Evolutionary conservation across 2,888 invertebrate genomes (phyloP), one percentile per base, ranked within the genome.

Genomic region (Hololepta plana): DNA sequence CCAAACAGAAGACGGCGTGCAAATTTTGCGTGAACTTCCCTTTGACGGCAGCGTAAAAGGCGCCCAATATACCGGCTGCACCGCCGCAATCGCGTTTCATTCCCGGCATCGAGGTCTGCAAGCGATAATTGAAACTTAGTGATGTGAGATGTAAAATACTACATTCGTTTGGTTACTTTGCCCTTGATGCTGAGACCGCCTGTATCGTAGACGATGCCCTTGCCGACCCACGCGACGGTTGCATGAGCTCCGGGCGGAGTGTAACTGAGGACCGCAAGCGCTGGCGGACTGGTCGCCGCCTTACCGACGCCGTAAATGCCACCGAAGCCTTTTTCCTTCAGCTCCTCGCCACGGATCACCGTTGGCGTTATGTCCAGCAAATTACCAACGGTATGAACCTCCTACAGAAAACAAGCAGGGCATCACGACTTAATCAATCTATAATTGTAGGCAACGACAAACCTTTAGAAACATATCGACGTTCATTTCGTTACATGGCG

Each of bases 11-110:
- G 4, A 90, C 67, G 2, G 82, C 85, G 58, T 90, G 85, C 27
- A 91, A 57, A 47, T 76, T 77, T 46, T 84, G 64, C 21, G 60
- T 64, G 44, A 87, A 88, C 9, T 67, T 68, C 29, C 72, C 62
- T 37, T 67, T 67, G 3, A 85, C 84, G 12, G 79, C 70, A 0
- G 73, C 65, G 33, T 70, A 67, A 55, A 88, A 90, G 1, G 88
- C 85, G 9, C 75, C 82, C 23, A 91, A 58, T 39, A 88, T 72
- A 0, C 70, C 88, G 12, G 90, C 88, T 1, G 90, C 90, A n/a
- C 90, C 90, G 3, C 84, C 90, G 57, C 88, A 88, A 57, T 91
- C 90, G 5, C 82, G 63, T 49, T 90, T 91, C 90, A 90, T 90
- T 14, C 84, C 85, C 31, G 79, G 75, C 87, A 87, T 85, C 2